Base-by-base conservation (phyloP, 2,888 invertebrate species). In the Punctoribates punctum region DNA sequence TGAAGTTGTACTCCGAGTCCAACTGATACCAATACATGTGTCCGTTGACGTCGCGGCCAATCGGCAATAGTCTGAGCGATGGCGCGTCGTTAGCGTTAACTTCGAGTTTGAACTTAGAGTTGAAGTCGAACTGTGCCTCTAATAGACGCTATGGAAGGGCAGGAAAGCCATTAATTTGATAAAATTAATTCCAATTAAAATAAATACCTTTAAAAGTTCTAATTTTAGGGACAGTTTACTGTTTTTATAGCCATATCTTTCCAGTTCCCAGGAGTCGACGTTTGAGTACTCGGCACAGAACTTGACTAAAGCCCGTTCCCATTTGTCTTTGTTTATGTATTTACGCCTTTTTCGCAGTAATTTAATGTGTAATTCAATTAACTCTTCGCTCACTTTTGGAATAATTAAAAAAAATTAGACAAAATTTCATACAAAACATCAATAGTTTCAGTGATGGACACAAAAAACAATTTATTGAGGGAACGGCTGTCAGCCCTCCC, bases 231-330 rank as follows among this genome's bases (percentile, higher is more conserved):
- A 88, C 73, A 93, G 87, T 81, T 93, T 91, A 79, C 94, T 90
- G 85, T 95, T 93, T 84, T 93, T 93, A 85, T 96, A 98, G 54
- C 96, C 96, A 86, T 95, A 95, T 80, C 95, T 88, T 84, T 96
- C 96, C 76, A 97, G 87, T 86, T 96, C 96, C 95, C 95, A 95
- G 76, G 93, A 95, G 87, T 96, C 96, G 82, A 94, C 91, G 79
- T 91, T 90, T 80, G 90, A 91, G 82, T 94, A 94, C 73, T 90
- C 89, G 27, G 76, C 75, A 75, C 67, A 78, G 73, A 82, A 80
- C 79, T 93, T 96, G 78, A 93, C 90, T 81, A 96, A 84, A 74
- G 90, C 89, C 82, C 89, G 89, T 85, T 97, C 96, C 96, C 96
- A 97, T 84, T 90, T 90, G 82, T 93, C 93, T 79, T 82, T 82